Evolutionary conservation across 2,113 vertebrate species (phyloP).

Genomic region (Bos indicus): DNA sequence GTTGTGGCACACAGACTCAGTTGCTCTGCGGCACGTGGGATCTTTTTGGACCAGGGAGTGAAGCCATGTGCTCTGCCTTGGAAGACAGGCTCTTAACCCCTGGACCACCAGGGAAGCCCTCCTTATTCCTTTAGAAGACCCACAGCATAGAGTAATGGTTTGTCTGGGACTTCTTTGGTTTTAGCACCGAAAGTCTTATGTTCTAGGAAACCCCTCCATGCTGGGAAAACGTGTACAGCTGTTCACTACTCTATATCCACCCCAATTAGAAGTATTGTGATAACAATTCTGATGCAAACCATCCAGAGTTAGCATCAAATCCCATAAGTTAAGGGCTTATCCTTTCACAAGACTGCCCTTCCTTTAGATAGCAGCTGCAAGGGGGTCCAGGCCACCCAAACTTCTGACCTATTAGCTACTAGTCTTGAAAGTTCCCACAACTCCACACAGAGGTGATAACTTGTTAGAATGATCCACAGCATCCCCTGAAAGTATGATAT

Average conservation of each 20-base stretch:
- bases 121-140: background rate
- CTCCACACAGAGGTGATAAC: background rate
- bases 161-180: background rate
- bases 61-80: background rate
- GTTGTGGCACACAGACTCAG: background rate
- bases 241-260: background rate
- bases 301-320: background rate
- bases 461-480: background rate
- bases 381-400: background rate
- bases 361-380: background rate
- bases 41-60: background rate
- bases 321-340: background rate
- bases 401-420: background rate
- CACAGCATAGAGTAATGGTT: background rate
- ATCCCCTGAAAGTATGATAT: background rate
- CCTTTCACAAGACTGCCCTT: background rate
- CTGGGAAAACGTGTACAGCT: background rate
- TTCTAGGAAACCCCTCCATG: background rate
- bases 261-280: background rate
- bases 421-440: background rate
- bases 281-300: background rate
- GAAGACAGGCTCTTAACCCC: background rate
- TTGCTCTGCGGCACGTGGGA: rapidly evolving
- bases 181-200: background rate
- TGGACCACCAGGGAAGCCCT: background rate